Base-by-base conservation (phyloP, 2,113 vertebrate species). In the Brachirus orientalis region DNA sequence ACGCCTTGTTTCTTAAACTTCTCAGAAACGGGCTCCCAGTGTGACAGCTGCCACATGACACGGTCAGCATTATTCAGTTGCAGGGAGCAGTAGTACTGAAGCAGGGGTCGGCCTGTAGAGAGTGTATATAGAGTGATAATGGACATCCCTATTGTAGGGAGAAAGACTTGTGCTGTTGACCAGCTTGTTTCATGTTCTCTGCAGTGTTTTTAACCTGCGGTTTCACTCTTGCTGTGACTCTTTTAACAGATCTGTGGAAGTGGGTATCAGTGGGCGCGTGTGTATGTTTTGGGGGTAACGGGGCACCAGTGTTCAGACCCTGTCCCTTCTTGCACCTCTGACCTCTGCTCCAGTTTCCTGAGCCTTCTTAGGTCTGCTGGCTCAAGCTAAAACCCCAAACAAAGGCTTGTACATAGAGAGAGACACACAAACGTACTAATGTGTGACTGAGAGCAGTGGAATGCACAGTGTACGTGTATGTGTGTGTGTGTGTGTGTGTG, bases 331-430 rank as follows among this genome's bases (percentile, higher is more conserved):
- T n/a, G 35, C 57, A 54, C 58, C 64, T 36, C 18, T 61, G 40
- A 38, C 62, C 72, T 59, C 60, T 16, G 62, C 44, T 79, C 77
- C 62, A 86, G 22, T 85, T 88, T 83, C 63, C 70, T 86, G 79
- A 89, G 82, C 84, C 85, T 38, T 77, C 82, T 89, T 86, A 84
- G 78, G 66, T 66, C 63, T 77, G 60, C 77, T 36, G 58, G 59
- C 66, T 76, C 47, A 55, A 56, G 52, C 63, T 72, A 84, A 91
- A 86, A 65, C 77, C 80, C 69, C 63, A 48, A 79, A 90, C 85
- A 83, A 87, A 83, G 77, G 67, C 79, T 58, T 20, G 16, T 51
- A 89, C 79, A 82, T 38, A 83, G 47, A 72, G 37, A 79, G 38
- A 69, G 55, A 69, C 41, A 65, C 66, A 71, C 63, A 65, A 41